These are phyloP conservation scores for Hyposoter dolosus DNA, from an alignment of 2,888 invertebrate genomes.

Conservation along the genomic window DNA sequence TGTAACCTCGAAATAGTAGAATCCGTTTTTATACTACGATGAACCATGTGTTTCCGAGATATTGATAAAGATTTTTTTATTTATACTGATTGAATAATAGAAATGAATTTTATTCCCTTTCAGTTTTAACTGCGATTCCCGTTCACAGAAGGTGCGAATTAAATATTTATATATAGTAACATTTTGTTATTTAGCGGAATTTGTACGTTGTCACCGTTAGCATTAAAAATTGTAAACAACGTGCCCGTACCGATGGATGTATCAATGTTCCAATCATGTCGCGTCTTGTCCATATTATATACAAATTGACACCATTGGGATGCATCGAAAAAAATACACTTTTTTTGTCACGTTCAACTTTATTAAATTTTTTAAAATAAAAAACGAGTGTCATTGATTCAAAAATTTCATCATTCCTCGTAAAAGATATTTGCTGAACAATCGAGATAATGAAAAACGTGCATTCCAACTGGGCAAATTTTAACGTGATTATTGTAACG, in stretches of 20 bases:
- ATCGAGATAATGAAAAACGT: not conserved
- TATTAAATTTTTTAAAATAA: not conserved
- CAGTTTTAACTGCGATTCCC: not conserved
- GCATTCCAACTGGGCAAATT: not conserved
- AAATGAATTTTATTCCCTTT: not conserved
- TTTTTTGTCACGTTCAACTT: not conserved
- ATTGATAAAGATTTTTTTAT: not conserved
- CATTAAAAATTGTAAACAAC: not conserved
- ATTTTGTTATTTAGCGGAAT: constrained; percentile 7
- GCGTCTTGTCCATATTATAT: not conserved
- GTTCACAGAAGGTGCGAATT: not conserved
- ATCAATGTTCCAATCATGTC: not conserved
- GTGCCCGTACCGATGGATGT: not conserved
- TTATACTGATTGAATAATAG: not conserved
- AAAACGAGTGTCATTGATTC: not conserved
- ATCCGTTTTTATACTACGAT: not conserved
- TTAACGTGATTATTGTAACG: not conserved
- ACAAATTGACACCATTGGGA: not conserved
- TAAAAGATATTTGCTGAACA: not conserved
- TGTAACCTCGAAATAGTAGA: not conserved
- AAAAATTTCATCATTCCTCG: not conserved
- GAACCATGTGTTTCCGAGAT: not conserved
- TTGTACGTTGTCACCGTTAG: not conserved
- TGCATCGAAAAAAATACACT: not conserved
- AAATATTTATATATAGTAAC: not conserved